Evolutionary conservation across 2,888 invertebrate species (phyloP).

Genomic region (Orchesella flavescens): DNA sequence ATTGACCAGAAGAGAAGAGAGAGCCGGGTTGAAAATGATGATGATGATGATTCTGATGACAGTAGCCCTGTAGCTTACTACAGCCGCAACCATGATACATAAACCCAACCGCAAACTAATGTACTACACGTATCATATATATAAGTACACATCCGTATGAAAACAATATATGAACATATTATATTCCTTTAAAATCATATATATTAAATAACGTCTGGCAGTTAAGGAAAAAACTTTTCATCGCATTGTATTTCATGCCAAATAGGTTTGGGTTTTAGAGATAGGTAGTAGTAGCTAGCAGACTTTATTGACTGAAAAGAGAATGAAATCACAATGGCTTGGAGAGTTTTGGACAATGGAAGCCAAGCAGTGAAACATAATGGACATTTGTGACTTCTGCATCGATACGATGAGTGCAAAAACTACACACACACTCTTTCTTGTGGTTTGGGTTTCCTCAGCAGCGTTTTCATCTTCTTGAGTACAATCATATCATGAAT

Average conservation of each 20-base stretch:
- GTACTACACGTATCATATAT: too few species aligned
- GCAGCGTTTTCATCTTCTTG: too few species aligned
- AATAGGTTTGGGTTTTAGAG: constrained; percentile 47
- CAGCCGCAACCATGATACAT: background rate
- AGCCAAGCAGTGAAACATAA: constrained; percentile 55
- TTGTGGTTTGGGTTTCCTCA: too few species aligned
- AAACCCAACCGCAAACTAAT: too few species aligned
- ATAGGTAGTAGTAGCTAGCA: constrained; percentile 10
- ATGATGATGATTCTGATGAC: constrained; percentile 35
- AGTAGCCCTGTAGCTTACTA: background rate
- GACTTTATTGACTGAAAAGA: constrained; percentile 60
- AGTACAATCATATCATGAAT: too few species aligned
- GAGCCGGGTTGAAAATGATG: background rate
- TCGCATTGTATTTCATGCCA: constrained; percentile 30
- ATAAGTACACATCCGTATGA: too few species aligned
- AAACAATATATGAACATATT: too few species aligned
- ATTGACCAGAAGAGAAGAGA: constrained; percentile 19
- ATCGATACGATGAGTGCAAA: constrained; percentile 26
- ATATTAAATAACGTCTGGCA: too few species aligned
- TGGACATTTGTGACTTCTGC: constrained; percentile 39
- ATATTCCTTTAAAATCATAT: too few species aligned
- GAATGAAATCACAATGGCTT: constrained; percentile 16
- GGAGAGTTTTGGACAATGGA: constrained; percentile 39
- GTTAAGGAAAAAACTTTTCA: too few species aligned
- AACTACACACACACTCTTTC: too few species aligned